These are phyloP conservation scores for Pyxicephalus adspersus DNA, from an alignment of 2,113 vertebrate genomes.

Conservation along the genomic window DNA sequence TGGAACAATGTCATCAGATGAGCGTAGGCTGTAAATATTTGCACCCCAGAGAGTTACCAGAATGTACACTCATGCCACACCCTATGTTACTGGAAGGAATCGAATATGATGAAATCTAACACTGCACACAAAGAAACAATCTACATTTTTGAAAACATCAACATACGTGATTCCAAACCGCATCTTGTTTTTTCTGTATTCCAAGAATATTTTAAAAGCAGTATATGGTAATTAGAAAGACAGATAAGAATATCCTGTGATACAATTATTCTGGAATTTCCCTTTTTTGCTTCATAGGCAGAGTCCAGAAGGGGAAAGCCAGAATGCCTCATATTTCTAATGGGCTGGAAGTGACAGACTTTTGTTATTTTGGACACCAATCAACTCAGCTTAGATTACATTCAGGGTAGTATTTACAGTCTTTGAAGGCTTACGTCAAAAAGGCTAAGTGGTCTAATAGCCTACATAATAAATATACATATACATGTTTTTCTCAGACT, in stretches of 20 bases:
- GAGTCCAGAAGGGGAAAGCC: not conserved
- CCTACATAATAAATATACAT: constrained; percentile 44
- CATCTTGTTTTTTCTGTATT: not conserved
- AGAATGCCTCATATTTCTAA: constrained; percentile 43
- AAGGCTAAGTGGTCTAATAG: constrained; percentile 14
- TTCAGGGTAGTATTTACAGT: constrained; percentile 37
- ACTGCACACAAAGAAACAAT: not conserved
- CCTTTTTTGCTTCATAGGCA: not conserved
- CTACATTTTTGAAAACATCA: not conserved
- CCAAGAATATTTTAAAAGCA: not conserved
- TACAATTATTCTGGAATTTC: not conserved
- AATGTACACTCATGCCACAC: not conserved
- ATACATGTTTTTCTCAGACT: constrained; percentile 8
- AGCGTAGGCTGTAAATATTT: constrained; percentile 5
- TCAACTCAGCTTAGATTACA: constrained; percentile 46
- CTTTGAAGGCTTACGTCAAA: constrained; percentile 35
- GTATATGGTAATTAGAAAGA: not conserved
- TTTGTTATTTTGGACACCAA: constrained; percentile 49
- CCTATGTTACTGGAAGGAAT: constrained; percentile 3
- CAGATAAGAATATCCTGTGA: not conserved
- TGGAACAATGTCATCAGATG: no score
- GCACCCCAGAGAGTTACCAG: constrained; percentile 10
- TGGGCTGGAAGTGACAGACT: constrained; percentile 33
- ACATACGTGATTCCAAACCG: not conserved
- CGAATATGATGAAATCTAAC: not conserved